These are phyloP conservation scores for Nematopogon swammerdamellus DNA, from an alignment of 2,888 invertebrate genomes.

Conservation along the genomic window DNA sequence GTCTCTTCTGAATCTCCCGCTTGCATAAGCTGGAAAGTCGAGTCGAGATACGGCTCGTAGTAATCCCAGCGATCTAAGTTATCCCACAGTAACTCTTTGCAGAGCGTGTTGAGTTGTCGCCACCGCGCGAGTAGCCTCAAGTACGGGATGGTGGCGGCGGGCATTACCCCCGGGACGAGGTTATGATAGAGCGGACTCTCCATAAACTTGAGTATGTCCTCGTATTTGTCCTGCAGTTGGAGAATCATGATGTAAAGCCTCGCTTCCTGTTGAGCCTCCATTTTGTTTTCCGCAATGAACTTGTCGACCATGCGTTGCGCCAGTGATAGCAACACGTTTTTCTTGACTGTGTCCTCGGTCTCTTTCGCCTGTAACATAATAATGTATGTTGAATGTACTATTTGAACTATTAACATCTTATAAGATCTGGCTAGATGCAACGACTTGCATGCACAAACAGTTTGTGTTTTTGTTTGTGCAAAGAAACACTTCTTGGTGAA, in stretches of 20 bases:
- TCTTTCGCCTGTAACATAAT: conserved; percentile 32
- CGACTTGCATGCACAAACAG: too few relatives aligned
- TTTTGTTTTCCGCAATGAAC: conserved; percentile 79
- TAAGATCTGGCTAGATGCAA: too few relatives aligned
- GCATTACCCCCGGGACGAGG: conserved; percentile 64
- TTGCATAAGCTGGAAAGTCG: conserved; percentile 65
- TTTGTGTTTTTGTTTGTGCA: too few relatives aligned
- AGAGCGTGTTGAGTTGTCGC: conserved; percentile 68
- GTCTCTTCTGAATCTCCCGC: conserved; percentile 26
- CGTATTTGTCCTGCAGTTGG: conserved; percentile 73
- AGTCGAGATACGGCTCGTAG: conserved; percentile 68
- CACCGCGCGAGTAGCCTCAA: conserved; percentile 71
- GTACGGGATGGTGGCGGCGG: conserved; percentile 71
- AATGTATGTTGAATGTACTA: conserved; percentile 17
- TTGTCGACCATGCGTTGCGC: conserved; percentile 95
- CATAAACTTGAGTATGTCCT: conserved; percentile 78
- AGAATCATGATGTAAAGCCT: conserved; percentile 84
- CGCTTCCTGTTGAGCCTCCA: conserved; percentile 93
- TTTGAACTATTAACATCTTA: neutral
- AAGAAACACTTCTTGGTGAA: too few relatives aligned
- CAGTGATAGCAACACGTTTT: conserved; percentile 73
- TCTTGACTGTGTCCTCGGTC: conserved; percentile 52
- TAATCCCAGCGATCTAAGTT: conserved; percentile 74
- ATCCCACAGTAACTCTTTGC: conserved; percentile 69
- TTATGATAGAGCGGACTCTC: conserved; percentile 70